Evolutionary conservation across 2,797 vertebrate genomes (phyloP).

Genomic region (Phoxinus dragarum): DNA sequence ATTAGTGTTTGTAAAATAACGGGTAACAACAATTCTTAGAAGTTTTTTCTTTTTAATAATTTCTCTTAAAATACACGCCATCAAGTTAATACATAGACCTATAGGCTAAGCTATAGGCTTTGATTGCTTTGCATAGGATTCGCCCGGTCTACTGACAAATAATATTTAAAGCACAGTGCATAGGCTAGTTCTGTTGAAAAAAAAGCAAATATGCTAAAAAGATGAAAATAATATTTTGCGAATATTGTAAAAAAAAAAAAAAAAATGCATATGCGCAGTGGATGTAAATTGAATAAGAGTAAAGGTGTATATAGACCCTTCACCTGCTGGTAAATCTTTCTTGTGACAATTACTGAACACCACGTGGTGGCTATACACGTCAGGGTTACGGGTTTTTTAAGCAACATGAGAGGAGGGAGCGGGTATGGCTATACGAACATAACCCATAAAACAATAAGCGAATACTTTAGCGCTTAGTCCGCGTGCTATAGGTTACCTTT

Average conservation of each 20-base stretch:
- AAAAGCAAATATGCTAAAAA: background rate
- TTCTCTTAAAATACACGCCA: background rate
- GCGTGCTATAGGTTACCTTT: background rate
- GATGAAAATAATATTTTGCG: background rate
- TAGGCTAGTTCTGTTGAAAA: background rate
- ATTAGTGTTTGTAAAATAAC: background rate
- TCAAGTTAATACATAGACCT: background rate
- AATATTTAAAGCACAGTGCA: background rate
- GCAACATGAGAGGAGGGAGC: slow-evolving; percentile 18
- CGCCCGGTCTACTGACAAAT: background rate
- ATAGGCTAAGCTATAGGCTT: background rate
- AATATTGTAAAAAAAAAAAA: background rate
- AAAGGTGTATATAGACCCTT: slow-evolving; percentile 47
- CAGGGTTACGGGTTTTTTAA: slow-evolving; percentile 61
- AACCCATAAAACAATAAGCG: background rate
- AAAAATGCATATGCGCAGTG: background rate
- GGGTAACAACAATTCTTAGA: background rate
- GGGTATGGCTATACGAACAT: background rate
- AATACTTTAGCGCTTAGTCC: background rate
- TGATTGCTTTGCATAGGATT: background rate
- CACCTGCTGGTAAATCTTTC: slow-evolving; percentile 65
- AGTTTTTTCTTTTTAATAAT: background rate
- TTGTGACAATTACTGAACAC: slow-evolving; percentile 64
- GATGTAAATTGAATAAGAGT: background rate
- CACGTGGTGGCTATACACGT: slow-evolving; percentile 70